Base-by-base conservation (phyloP, 2,888 invertebrate species). In the Hypercompe scribonia region DNA sequence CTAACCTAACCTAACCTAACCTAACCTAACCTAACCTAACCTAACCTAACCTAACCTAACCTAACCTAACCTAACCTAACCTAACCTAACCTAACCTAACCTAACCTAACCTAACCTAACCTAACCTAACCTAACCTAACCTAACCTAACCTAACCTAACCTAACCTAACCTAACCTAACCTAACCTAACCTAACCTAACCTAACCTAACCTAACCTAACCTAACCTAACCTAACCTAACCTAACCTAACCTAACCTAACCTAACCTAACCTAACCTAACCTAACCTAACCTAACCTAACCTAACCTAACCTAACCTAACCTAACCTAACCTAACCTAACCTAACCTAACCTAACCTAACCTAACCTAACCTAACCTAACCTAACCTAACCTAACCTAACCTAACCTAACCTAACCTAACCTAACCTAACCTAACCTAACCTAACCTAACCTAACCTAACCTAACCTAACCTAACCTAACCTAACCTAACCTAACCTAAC, bases 361-460 rank as follows among this genome's bases (percentile, higher is more conserved):
- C 73, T 73, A 73, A 73, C 73, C 73, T 73, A 73, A 73, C 73
- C 73, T 73, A 73, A 73, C 73, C 73, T 73, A 73, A 73, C 73
- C 73, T 73, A 73, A 73, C 73, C 73, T 73, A 73, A 74, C 74
- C 74, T 74, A 74, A 74, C 74, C 74, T 74, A 73, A 73, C 73
- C 73, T 73, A 73, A 73, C 73, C 73, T 73, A 73, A 73, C 73
- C 73, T 69, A 70, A 68, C 78, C 78, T 77, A 77, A 77, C 78
- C 78, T 72, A 78, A 75, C 77, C 78, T 74, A 78, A 78, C 75
- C 80, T 75, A 76, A 78, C 75, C 80, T 77, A 77, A 78, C 77
- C 80, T 77, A 78, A 78, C 78, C 80, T 77, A 78, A 78, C 78
- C 80, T 75, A 78, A 76, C 77, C 77, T 76, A 78, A 78, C 77